Percentiles rank a stretch among this genome's conserved stretches.
phyloP scores from a whole-genome alignment of 2,888 invertebrate genomes.

The Chalcis sispes region DNA sequence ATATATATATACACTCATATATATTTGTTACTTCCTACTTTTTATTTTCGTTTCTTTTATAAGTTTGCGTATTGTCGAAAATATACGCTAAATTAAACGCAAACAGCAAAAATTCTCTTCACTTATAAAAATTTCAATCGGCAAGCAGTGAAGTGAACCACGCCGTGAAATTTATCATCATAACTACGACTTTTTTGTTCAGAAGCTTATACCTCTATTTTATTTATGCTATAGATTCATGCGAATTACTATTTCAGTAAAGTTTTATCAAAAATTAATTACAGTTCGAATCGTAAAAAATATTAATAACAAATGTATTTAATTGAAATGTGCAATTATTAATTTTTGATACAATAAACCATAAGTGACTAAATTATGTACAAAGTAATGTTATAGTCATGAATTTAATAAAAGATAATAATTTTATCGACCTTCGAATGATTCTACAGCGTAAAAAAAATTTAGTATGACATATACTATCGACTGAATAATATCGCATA shows the following conservation, averaged over 20 bases:
- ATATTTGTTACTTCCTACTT: constrained; percentile 17
- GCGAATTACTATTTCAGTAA: constrained; percentile 10
- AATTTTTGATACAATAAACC: constrained; percentile 21
- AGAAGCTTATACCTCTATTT: background rate
- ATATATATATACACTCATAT: constrained; percentile 16
- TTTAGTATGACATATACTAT: constrained; percentile 7
- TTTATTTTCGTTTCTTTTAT: background rate
- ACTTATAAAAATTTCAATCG: constrained; percentile 10
- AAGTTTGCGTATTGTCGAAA: constrained; percentile 12
- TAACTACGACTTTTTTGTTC: constrained; percentile 16
- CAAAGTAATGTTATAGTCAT: constrained; percentile 1
- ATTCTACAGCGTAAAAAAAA: constrained; percentile 27
- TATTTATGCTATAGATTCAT: constrained; percentile 36
- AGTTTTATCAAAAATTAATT: background rate
- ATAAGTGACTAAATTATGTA: constrained; percentile 28
- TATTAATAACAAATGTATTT: constrained; percentile 26
- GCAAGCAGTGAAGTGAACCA: background rate
- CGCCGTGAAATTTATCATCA: constrained; percentile 13
- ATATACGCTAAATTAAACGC: constrained; percentile 17
- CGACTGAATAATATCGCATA: constrained; percentile 34
- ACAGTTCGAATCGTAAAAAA: constrained; percentile 10
- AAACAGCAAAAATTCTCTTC: background rate
- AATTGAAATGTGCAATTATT: constrained; percentile 28
- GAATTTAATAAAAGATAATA: too few species aligned
- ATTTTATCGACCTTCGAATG: constrained; percentile 12